These are phyloP conservation scores for Disparrhopalites patrizii DNA, from an alignment of 2,888 invertebrate species.

Conservation along the genomic window DNA sequence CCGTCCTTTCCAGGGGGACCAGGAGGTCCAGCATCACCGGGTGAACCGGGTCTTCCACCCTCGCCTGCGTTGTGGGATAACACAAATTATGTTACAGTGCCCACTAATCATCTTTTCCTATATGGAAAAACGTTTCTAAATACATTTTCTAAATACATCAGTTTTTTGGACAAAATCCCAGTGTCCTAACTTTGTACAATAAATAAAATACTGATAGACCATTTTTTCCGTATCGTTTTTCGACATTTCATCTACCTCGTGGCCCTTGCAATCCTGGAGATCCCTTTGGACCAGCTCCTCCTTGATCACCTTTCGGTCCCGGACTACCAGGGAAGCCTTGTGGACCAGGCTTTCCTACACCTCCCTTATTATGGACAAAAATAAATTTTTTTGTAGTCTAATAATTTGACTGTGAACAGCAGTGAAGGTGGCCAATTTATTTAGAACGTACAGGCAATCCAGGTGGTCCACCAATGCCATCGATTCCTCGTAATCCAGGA, in stretches of 20 bases:
- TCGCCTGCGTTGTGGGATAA: too few relatives aligned
- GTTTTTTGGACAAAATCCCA: too few relatives aligned
- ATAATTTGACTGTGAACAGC: neutral
- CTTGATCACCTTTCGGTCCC: slow-evolving; percentile 76
- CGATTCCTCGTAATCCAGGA: slow-evolving; percentile 71
- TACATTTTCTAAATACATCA: too few relatives aligned
- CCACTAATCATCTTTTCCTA: too few relatives aligned
- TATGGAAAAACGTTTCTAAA: too few relatives aligned
- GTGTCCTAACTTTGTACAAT: too few relatives aligned
- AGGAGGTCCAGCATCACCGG: slow-evolving; percentile 70
- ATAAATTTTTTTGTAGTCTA: too few relatives aligned
- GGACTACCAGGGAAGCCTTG: slow-evolving; percentile 80
- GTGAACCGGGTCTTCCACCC: slow-evolving; percentile 70
- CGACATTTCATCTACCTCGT: slow-evolving; percentile 55
- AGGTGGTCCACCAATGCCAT: slow-evolving; percentile 74
- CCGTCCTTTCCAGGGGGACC: slow-evolving; percentile 74
- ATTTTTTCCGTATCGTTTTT: too few relatives aligned
- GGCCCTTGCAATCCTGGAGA: slow-evolving; percentile 77
- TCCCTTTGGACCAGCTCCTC: slow-evolving; percentile 70
- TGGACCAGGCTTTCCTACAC: slow-evolving; percentile 74
- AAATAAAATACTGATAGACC: too few relatives aligned
- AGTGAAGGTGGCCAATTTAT: neutral
- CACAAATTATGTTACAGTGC: too few relatives aligned
- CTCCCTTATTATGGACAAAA: too few relatives aligned
- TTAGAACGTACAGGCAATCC: slow-evolving; percentile 62